Evolutionary conservation across 1,140 invertebrate genomes (phyloP).

Genomic region (Homalodisca vitripennis): DNA sequence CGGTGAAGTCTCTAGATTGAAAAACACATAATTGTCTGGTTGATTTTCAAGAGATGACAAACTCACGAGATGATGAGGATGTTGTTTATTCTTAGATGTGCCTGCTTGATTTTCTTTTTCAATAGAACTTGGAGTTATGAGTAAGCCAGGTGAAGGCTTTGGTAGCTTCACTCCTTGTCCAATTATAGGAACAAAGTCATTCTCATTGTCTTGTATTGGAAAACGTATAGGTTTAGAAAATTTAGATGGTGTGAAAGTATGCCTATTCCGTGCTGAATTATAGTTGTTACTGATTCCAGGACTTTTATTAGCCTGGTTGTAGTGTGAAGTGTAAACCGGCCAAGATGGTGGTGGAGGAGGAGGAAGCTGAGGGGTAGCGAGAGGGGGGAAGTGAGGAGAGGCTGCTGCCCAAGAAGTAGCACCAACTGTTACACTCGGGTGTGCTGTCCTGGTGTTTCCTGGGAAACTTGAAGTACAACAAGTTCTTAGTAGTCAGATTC

Average conservation of each 20-base stretch:
- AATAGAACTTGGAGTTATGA: constrained; percentile 14
- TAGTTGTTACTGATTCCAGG: constrained; percentile 20
- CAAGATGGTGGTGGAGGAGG: neutral
- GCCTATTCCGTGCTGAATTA: neutral
- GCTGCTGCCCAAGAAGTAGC: neutral
- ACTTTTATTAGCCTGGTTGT: constrained; percentile 16
- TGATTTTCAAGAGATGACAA: neutral
- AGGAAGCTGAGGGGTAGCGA: neutral
- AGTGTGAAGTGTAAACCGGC: neutral
- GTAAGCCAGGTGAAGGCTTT: constrained; percentile 1
- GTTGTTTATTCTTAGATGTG: neutral
- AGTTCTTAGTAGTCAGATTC: too few relatives aligned
- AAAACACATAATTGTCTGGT: constrained; percentile 15
- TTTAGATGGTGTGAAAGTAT: neutral
- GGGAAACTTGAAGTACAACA: constrained; percentile 26
- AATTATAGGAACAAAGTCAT: constrained; percentile 16
- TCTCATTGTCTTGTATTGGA: constrained; percentile 6
- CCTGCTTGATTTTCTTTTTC: neutral
- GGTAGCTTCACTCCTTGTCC: constrained; percentile 23
- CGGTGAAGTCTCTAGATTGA: constrained; percentile 5
- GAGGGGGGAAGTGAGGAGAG: constrained; percentile 15
- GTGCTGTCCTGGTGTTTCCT: constrained; percentile 1
- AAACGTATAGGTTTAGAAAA: constrained; percentile 21
- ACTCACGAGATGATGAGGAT: neutral
- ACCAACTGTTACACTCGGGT: neutral